Percentiles rank a stretch among this genome's conserved stretches.
phyloP scores from a whole-genome alignment of 2,113 vertebrate genomes.

The Quiscalus mexicanus region DNA sequence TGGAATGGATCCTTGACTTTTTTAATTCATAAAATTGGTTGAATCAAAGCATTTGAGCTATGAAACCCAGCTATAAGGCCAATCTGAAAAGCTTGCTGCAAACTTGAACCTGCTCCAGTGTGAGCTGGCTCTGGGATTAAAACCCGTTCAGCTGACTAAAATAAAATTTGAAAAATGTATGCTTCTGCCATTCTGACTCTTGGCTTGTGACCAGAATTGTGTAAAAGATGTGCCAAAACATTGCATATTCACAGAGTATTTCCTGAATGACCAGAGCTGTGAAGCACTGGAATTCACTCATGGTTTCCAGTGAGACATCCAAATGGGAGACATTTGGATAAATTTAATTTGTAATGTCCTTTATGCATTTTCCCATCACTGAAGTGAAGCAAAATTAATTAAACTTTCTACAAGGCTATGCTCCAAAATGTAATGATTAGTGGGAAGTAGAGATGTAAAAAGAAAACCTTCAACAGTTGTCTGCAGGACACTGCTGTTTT shows the following conservation, averaged over 20 bases:
- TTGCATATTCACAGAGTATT: conserved; percentile 24
- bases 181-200: background rate
- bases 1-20: background rate
- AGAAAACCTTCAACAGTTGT: background rate
- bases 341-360: background rate
- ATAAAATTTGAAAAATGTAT: conserved; percentile 30
- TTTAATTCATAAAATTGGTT: background rate
- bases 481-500: background rate
- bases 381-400: conserved; percentile 15
- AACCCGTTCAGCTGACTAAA: conserved; percentile 1
- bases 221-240: conserved; percentile 10
- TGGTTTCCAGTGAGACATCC: conserved; percentile 23
- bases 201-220: background rate
- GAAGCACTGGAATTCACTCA: background rate
- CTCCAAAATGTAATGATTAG: background rate
- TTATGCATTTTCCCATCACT: background rate
- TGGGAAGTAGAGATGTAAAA: background rate
- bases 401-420: background rate
- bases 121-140: conserved; percentile 10
- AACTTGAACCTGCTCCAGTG: background rate
- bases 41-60: background rate
- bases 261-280: background rate
- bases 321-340: background rate
- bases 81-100: background rate
- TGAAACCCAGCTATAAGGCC: background rate